Evolutionary conservation across 1,140 invertebrate genomes (phyloP).

Genomic region (Bactericera cockerelli): DNA sequence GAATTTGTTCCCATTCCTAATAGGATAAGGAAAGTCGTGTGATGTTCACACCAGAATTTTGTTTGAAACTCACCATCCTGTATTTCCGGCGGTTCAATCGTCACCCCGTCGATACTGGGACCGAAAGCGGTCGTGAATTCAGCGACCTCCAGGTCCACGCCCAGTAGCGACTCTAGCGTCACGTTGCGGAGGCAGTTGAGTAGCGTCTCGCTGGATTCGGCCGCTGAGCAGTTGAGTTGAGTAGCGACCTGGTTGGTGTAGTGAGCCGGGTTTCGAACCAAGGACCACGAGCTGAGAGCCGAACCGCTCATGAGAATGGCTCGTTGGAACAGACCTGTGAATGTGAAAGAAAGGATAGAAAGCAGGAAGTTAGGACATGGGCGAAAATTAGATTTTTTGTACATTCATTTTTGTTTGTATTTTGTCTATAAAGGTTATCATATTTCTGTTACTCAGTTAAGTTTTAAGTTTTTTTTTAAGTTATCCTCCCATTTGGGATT

Average conservation of each 20-base stretch:
- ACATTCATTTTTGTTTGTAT: too few relatives aligned
- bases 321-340: constrained; percentile 67
- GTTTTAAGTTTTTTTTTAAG: too few relatives aligned
- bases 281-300: constrained; percentile 74
- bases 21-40: too few relatives aligned
- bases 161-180: constrained; percentile 44
- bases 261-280: constrained; percentile 60
- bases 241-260: constrained; percentile 66
- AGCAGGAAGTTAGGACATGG: too few relatives aligned
- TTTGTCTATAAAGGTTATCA: too few relatives aligned
- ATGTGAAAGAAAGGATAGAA: too few relatives aligned
- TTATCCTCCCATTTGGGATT: too few relatives aligned
- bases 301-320: constrained; percentile 90
- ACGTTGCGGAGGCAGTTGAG: constrained; percentile 42
- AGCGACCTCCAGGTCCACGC: constrained; percentile 40
- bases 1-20: too few relatives aligned
- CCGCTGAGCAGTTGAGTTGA: constrained; percentile 55
- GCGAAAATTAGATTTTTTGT: too few relatives aligned
- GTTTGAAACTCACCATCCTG: not conserved
- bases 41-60: too few relatives aligned
- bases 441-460: too few relatives aligned
- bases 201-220: constrained; percentile 34
- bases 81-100: constrained; percentile 26
- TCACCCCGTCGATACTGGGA: constrained; percentile 67
- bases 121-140: constrained; percentile 57